Conservation (phyloP, 1,140 invertebrate genomes). For the Meloidogyne chitwoodi region DNA sequence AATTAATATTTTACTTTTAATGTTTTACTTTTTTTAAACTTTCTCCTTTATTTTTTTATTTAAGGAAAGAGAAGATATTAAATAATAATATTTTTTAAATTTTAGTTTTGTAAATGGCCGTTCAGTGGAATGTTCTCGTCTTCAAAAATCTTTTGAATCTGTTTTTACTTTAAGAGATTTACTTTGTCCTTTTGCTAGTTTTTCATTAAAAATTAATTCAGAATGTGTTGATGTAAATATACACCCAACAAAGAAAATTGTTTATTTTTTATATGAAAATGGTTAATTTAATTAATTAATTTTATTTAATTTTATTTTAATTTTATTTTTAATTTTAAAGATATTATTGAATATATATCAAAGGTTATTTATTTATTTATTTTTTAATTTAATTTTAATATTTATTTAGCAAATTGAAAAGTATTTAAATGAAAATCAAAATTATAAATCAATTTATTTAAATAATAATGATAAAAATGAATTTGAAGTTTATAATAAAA, state of each 20-base stretch:
- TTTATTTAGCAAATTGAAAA: background rate
- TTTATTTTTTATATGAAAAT: constrained; percentile 49
- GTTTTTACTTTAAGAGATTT: constrained; percentile 32
- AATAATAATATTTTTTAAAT: background rate
- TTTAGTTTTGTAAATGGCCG: constrained; percentile 48
- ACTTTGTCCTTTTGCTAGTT: constrained; percentile 30
- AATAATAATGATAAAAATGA: background rate
- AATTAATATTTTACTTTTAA: too few species aligned
- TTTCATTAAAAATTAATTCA: constrained; percentile 48
- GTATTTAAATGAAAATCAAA: background rate
- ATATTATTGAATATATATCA: background rate
- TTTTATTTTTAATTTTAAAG: background rate
- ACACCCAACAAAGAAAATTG: constrained; percentile 43
- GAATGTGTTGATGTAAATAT: constrained; percentile 48
- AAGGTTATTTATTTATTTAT: background rate
- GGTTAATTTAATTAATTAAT: background rate
- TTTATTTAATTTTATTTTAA: background rate
- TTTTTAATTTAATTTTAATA: background rate
- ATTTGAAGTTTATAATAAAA: background rate
- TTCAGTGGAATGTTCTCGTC: constrained; percentile 30
- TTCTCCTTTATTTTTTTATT: too few species aligned
- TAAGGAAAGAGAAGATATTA: too few species aligned
- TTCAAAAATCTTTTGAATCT: constrained; percentile 41
- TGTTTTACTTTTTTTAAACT: too few species aligned
- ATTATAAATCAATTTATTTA: background rate